Evolutionary conservation across 2,888 invertebrate species (phyloP).

Genomic region (Parascotia fuliginaria): DNA sequence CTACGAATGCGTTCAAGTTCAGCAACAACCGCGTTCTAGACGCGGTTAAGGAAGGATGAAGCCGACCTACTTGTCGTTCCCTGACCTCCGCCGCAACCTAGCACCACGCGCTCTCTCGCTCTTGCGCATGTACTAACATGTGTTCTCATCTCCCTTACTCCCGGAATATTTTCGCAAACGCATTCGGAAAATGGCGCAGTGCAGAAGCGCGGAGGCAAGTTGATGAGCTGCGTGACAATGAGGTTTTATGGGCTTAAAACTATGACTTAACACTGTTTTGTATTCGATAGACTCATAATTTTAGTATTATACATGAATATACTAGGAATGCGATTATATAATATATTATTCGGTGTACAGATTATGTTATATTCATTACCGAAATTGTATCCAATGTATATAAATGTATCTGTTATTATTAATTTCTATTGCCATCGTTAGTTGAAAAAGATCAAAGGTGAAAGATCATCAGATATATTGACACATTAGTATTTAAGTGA

Average conservation of each 20-base stretch:
- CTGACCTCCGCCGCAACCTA: conserved; percentile 82
- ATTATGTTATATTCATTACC: neutral
- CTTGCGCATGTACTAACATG: conserved; percentile 21
- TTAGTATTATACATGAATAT: conserved; percentile 21
- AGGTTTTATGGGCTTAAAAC: conserved; percentile 59
- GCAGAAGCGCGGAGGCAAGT: conserved; percentile 59
- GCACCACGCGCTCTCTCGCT: conserved; percentile 61
- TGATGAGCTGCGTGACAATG: conserved; percentile 65
- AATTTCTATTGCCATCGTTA: too few relatives aligned
- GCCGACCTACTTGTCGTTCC: conserved; percentile 84
- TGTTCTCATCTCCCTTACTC: conserved; percentile 65
- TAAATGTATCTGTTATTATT: too few relatives aligned
- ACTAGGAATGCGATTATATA: conserved; percentile 2
- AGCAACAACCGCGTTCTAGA: conserved; percentile 65
- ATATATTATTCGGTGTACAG: conserved; percentile 11
- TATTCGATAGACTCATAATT: conserved; percentile 27
- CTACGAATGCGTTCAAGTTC: conserved; percentile 74
- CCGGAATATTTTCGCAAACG: conserved; percentile 83
- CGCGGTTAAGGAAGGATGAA: conserved; percentile 79
- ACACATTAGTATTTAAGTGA: too few relatives aligned
- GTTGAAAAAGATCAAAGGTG: too few relatives aligned
- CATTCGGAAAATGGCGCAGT: conserved; percentile 77
- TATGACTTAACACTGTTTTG: conserved; percentile 35
- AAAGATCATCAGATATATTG: too few relatives aligned
- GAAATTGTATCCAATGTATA: neutral